These are phyloP conservation scores for Zophobas atratus DNA, from an alignment of 1,140 invertebrate genomes.

Conservation along the genomic window DNA sequence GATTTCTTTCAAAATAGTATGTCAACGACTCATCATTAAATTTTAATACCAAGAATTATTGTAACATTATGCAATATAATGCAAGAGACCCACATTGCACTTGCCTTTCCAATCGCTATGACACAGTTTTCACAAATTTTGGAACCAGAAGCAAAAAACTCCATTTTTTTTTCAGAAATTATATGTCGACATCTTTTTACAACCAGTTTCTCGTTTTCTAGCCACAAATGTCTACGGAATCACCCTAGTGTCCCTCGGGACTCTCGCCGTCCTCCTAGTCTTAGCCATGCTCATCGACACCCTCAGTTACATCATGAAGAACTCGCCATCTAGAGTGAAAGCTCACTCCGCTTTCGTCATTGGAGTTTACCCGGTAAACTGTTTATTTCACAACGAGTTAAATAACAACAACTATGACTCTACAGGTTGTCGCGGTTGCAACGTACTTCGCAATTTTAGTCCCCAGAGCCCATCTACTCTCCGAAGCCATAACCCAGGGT, in stretches of 20 bases:
- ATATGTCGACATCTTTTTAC: not conserved
- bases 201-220: slow-evolving; percentile 66
- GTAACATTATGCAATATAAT: too few species aligned
- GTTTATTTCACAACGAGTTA: slow-evolving; percentile 50
- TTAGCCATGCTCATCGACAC: slow-evolving; percentile 71
- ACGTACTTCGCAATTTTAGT: slow-evolving; percentile 73
- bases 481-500: slow-evolving; percentile 75
- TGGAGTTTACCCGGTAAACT: slow-evolving; percentile 75
- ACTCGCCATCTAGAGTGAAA: slow-evolving; percentile 70
- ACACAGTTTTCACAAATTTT: too few species aligned
- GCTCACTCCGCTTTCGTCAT: slow-evolving; percentile 72
- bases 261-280: slow-evolving; percentile 68
- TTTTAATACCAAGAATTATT: too few species aligned
- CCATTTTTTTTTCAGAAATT: not conserved
- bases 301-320: slow-evolving; percentile 70
- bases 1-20: too few species aligned
- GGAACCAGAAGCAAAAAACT: not conserved
- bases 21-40: too few species aligned
- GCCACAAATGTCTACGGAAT: slow-evolving; percentile 72
- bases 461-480: slow-evolving; percentile 74
- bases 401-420: not conserved
- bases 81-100: too few species aligned
- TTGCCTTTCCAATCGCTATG: too few species aligned
- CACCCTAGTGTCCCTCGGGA: slow-evolving; percentile 70
- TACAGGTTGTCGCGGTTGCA: slow-evolving; percentile 72